phyloP scores from a whole-genome alignment of 2,113 vertebrate genomes.

The Calyptommatus sinebrachiatus region DNA sequence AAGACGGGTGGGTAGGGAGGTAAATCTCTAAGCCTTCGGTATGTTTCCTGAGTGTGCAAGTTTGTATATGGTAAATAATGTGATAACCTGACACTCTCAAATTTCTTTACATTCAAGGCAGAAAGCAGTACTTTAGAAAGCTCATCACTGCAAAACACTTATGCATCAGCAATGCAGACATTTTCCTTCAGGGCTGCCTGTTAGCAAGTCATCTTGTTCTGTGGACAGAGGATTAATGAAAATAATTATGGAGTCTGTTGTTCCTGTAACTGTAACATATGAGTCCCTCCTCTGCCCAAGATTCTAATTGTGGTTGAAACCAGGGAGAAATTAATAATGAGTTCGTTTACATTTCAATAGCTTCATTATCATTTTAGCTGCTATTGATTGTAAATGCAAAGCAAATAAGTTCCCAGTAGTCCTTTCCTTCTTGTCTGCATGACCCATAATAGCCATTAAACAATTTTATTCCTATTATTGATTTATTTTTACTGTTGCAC shows the following conservation, averaged over 20 bases:
- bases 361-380: conserved; percentile 20
- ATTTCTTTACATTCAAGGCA: neutral
- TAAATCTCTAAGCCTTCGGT: neutral
- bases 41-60: neutral
- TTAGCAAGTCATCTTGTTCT: neutral
- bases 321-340: conserved; percentile 33
- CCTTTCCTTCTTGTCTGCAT: neutral
- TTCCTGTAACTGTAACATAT: neutral
- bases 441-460: conserved; percentile 1
- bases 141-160: neutral
- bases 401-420: conserved; percentile 6
- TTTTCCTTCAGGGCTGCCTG: neutral
- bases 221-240: conserved; percentile 31
- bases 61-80: neutral
- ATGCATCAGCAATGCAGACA: conserved; percentile 2
- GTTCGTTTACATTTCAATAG: conserved; percentile 37
- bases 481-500: conserved; percentile 3
- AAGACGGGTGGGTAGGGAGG: neutral
- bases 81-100: neutral
- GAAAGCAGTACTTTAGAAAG: neutral
- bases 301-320: conserved; percentile 37
- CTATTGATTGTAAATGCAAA: conserved; percentile 22
- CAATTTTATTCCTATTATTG: neutral
- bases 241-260: conserved; percentile 26
- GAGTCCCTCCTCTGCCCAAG: neutral